phyloP scores from a whole-genome alignment of 2,888 invertebrate genomes.

The Brachyptera risi region DNA sequence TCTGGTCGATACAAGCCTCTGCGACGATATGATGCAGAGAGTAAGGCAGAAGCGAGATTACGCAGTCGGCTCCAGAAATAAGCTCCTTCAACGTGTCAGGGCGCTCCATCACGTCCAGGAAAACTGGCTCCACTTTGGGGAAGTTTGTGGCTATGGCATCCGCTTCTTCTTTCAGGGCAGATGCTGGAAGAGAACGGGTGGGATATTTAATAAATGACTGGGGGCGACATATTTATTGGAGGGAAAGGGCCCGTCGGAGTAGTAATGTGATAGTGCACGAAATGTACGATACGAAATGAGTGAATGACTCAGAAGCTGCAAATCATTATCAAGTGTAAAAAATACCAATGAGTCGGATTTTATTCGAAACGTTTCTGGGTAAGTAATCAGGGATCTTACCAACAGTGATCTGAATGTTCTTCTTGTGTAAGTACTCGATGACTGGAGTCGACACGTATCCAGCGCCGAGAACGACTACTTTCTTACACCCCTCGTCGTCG shows the following conservation, averaged over 20 bases:
- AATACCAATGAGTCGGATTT: no score
- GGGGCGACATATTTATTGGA: no score
- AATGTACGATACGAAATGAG: no score
- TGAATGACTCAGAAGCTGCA: no score
- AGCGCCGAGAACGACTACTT: slow-evolving; percentile 89
- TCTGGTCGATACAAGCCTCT: slow-evolving; percentile 76
- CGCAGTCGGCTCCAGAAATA: slow-evolving; percentile 69
- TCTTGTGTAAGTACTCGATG: slow-evolving; percentile 85
- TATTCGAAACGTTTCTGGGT: no score
- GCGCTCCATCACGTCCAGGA: slow-evolving; percentile 74
- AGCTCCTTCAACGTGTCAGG: slow-evolving; percentile 65
- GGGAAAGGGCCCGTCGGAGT: no score
- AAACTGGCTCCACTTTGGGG: slow-evolving; percentile 72
- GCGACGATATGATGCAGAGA: slow-evolving; percentile 83
- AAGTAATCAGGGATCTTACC: slow-evolving; percentile 56
- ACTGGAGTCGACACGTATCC: slow-evolving; percentile 93
- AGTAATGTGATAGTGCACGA: no score
- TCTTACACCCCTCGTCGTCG: slow-evolving; percentile 48
- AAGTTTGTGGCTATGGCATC: slow-evolving; percentile 75
- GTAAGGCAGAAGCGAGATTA: slow-evolving; percentile 88
- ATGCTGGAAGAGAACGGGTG: slow-evolving; percentile 52
- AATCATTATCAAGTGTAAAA: no score
- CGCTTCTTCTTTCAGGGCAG: slow-evolving; percentile 82
- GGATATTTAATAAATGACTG: no score
- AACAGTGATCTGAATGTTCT: slow-evolving; percentile 68